A percentile compares a stretch with the other conserved stretches of the same genome.
These are phyloP conservation scores for Phymastichus coffea DNA, from an alignment of 1,140 invertebrate genomes.

Conservation along the genomic window DNA sequence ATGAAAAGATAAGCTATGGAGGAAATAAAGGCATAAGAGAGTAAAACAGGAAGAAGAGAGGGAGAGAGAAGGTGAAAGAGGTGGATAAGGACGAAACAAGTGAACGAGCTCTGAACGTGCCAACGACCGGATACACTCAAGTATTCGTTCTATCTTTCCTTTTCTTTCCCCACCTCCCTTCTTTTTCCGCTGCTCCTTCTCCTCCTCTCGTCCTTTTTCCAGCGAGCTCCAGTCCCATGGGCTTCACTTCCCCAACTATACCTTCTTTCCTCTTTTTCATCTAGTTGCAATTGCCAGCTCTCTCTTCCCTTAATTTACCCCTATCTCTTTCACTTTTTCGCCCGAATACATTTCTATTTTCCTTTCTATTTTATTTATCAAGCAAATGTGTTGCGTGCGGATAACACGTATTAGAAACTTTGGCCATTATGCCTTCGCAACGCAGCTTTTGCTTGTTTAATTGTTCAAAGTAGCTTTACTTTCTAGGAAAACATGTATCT, in stretches of 20 bases:
- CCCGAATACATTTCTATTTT: too few relatives aligned
- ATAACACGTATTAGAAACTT: too few relatives aligned
- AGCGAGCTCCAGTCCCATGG: too few relatives aligned
- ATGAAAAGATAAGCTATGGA: too few relatives aligned
- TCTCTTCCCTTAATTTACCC: constrained; percentile 17
- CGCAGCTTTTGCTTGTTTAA: too few relatives aligned
- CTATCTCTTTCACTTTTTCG: constrained; percentile 17
- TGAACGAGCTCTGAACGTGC: constrained; percentile 50
- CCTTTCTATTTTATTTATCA: too few relatives aligned
- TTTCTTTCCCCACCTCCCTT: constrained; percentile 16
- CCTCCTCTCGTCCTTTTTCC: constrained; percentile 16
- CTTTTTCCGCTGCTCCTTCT: constrained; percentile 3
- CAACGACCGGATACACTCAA: constrained; percentile 51
- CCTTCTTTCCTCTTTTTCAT: constrained; percentile 2
- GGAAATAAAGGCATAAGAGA: constrained; percentile 22
- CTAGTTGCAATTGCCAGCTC: constrained; percentile 2
- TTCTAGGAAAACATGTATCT: too few relatives aligned
- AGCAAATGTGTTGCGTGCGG: too few relatives aligned
- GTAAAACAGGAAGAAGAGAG: neutral
- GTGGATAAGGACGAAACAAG: constrained; percentile 47
- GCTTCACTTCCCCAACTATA: neutral
- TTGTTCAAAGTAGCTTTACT: too few relatives aligned
- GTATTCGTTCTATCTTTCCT: constrained; percentile 30
- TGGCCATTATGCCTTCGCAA: too few relatives aligned
- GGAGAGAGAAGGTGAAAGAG: neutral